Percentiles rank a stretch among this genome's conserved stretches.
Evolutionary conservation across 2,888 invertebrate species (phyloP).

Genomic region (Metacarcinus magister): DNA sequence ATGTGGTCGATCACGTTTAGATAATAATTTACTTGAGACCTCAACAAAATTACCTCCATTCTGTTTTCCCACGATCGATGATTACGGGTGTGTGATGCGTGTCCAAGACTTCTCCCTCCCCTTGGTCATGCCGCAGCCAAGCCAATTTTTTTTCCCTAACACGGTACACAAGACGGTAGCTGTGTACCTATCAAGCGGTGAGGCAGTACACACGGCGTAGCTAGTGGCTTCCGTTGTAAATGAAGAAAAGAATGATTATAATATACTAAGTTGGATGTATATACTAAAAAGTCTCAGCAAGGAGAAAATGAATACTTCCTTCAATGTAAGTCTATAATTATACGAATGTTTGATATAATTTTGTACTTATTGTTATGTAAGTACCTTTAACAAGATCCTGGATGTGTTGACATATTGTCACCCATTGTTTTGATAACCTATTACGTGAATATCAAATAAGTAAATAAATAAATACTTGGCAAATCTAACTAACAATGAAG

Average conservation of each 20-base stretch:
- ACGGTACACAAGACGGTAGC: neutral
- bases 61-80: conserved; percentile 7
- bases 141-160: neutral
- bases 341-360: too few relatives aligned
- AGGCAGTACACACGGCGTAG: neutral
- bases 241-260: neutral
- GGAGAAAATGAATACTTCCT: too few relatives aligned
- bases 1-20: conserved; percentile 13
- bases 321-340: too few relatives aligned
- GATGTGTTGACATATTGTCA: neutral
- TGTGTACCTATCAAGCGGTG: neutral
- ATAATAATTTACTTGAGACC: neutral
- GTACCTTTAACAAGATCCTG: too few relatives aligned
- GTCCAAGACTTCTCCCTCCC: neutral
- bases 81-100: neutral
- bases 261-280: neutral
- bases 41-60: neutral
- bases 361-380: too few relatives aligned
- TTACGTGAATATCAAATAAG: neutral
- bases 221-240: neutral
- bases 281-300: neutral
- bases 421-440: neutral
- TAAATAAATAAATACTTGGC: neutral
- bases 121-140: conserved; percentile 2
- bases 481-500: neutral